Conservation (phyloP, 2,113 vertebrate species). For the Bos indicus region DNA sequence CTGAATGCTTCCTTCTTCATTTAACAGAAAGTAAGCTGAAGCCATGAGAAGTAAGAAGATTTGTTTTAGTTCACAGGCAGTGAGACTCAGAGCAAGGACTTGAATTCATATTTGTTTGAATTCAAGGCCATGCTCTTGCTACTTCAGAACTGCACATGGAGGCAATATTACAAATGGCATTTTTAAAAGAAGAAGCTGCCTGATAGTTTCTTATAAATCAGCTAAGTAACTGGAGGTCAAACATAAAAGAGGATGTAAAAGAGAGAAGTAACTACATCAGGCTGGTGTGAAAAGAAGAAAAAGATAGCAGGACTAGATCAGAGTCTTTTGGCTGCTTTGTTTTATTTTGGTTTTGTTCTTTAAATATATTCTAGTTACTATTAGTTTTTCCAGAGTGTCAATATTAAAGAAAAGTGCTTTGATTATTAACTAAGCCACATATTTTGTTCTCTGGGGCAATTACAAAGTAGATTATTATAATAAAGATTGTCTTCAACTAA, state of each 20-base stretch:
- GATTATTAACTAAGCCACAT: not conserved
- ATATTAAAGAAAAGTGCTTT: slow-evolving; percentile 14
- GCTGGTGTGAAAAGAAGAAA: not conserved
- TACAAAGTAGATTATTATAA: not conserved
- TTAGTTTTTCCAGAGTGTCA: not conserved
- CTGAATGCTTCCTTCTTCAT: not conserved
- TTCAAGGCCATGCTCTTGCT: not conserved
- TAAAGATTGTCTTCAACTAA: not conserved
- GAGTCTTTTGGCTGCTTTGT: not conserved
- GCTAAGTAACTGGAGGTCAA: not conserved
- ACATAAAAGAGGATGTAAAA: not conserved
- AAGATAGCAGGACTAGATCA: not conserved
- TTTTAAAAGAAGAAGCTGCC: not conserved
- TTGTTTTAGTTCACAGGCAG: not conserved
- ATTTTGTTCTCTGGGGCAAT: not conserved
- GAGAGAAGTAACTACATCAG: not conserved
- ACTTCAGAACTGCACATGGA: not conserved
- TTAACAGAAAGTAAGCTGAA: not conserved
- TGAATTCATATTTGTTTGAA: not conserved
- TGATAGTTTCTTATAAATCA: not conserved
- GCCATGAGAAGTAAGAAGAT: not conserved
- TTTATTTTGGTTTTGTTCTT: not conserved
- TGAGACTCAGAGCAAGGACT: not conserved
- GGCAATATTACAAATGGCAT: not conserved
- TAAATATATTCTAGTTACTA: slow-evolving; percentile 2